Conservation (phyloP, 2,888 invertebrate genomes). For the Melanophora roralis region DNA sequence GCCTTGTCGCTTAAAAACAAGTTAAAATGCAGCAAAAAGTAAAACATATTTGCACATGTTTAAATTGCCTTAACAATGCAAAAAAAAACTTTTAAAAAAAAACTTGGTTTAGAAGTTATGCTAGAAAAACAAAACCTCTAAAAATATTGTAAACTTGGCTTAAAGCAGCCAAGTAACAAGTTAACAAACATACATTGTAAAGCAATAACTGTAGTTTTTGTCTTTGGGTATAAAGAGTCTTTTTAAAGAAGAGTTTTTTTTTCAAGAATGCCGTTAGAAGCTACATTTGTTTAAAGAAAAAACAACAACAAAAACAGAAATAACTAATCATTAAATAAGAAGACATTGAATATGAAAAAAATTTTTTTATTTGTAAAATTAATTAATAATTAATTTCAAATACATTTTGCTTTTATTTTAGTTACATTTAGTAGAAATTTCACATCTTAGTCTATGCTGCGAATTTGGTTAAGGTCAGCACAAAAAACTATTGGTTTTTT, state of each 20-base stretch:
- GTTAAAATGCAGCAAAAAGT: background rate
- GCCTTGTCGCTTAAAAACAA: conserved; percentile 14
- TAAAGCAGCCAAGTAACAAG: background rate
- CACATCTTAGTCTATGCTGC: too few relatives aligned
- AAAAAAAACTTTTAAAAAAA: conserved; percentile 5
- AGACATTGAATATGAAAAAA: conserved; percentile 8
- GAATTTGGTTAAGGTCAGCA: too few relatives aligned
- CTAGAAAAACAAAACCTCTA: conserved; percentile 2
- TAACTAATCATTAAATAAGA: background rate
- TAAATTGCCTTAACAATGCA: conserved; percentile 50
- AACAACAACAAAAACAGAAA: background rate
- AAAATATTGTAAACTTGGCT: conserved; percentile 3
- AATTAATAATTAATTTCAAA: background rate
- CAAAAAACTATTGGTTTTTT: too few relatives aligned
- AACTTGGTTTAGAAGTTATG: background rate
- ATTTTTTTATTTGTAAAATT: background rate
- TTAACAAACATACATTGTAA: background rate
- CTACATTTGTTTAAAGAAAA: conserved; percentile 2
- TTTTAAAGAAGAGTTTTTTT: background rate
- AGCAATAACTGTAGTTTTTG: conserved; percentile 26
- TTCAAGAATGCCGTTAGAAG: conserved; percentile 46
- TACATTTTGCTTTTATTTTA: background rate
- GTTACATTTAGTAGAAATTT: too few relatives aligned
- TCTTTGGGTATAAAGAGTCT: conserved; percentile 14
- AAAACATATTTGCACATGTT: conserved; percentile 10